Evolutionary conservation across 2,888 invertebrate genomes (phyloP).

Genomic region (Cantharis lateralis): DNA sequence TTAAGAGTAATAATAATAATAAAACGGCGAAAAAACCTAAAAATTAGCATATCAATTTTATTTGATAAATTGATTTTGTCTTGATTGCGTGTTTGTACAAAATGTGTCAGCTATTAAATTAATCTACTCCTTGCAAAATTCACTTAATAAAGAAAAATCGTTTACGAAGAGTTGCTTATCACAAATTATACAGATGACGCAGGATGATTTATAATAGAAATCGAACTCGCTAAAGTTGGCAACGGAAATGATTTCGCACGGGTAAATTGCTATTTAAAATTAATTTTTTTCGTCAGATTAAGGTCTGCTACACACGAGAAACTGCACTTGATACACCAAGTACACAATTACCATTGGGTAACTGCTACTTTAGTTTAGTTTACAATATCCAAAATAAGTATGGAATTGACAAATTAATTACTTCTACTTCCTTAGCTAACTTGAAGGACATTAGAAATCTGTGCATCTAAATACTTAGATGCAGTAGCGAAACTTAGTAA

Average conservation of each 20-base stretch:
- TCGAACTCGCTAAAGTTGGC: not conserved
- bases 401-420: too few relatives aligned
- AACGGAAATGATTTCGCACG: not conserved
- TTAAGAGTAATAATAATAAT: slow-evolving; percentile 5
- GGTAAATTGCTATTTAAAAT: not conserved
- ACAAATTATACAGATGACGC: slow-evolving; percentile 17
- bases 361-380: too few relatives aligned
- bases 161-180: slow-evolving; percentile 19
- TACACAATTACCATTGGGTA: too few relatives aligned
- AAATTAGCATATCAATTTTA: slow-evolving; percentile 16
- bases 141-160: slow-evolving; percentile 15
- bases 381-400: too few relatives aligned
- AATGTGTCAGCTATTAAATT: slow-evolving; percentile 16
- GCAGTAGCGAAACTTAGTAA: not conserved
- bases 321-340: too few relatives aligned
- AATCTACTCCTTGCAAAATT: slow-evolving; percentile 19
- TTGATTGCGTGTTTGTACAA: slow-evolving; percentile 13
- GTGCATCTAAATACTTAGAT: not conserved
- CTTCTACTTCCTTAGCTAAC: not conserved
- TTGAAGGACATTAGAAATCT: not conserved
- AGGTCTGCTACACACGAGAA: not conserved
- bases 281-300: not conserved
- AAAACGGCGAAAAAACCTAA: slow-evolving; percentile 9
- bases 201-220: slow-evolving; percentile 14
- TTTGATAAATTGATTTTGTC: slow-evolving; percentile 19